Evolutionary conservation across 2,797 vertebrate species (phyloP).

Genomic region (Anas flavirostris): DNA sequence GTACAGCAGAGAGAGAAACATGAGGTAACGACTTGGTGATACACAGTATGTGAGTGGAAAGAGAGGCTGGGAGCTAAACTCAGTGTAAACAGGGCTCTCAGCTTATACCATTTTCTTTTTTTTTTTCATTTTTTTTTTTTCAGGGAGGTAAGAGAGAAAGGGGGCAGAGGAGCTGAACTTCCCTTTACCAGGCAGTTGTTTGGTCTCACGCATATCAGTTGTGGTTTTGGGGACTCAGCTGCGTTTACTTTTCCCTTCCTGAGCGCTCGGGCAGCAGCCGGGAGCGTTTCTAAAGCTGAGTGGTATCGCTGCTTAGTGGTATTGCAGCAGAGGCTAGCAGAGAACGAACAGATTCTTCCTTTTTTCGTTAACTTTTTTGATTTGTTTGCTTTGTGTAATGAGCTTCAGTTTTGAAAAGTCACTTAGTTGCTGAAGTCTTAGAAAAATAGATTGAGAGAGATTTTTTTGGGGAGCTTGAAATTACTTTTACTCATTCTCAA

Average conservation of each 20-base stretch:
- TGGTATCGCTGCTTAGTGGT: neutral
- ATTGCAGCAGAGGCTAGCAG: neutral
- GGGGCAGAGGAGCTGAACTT: neutral
- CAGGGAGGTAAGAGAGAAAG: neutral
- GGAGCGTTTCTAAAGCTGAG: neutral
- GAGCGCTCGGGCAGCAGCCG: neutral
- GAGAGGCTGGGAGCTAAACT: neutral
- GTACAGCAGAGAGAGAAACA: neutral
- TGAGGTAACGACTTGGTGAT: neutral
- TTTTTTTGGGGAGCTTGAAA: neutral
- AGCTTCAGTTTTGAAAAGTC: slow-evolving; percentile 7
- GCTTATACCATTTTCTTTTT: neutral
- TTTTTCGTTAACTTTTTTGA: neutral
- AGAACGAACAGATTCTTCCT: neutral
- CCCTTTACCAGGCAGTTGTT: neutral
- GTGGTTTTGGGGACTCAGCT: neutral
- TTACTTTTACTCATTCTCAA: neutral
- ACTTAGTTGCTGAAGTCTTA: neutral
- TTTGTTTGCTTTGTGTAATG: neutral
- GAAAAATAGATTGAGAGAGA: neutral
- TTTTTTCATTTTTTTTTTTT: neutral
- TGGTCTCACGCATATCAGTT: neutral
- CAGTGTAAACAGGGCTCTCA: neutral
- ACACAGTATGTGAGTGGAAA: neutral
- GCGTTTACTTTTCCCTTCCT: neutral